phyloP scores from a whole-genome alignment of 23 tunicate genomes.

The Phallusia fumigata region DNA sequence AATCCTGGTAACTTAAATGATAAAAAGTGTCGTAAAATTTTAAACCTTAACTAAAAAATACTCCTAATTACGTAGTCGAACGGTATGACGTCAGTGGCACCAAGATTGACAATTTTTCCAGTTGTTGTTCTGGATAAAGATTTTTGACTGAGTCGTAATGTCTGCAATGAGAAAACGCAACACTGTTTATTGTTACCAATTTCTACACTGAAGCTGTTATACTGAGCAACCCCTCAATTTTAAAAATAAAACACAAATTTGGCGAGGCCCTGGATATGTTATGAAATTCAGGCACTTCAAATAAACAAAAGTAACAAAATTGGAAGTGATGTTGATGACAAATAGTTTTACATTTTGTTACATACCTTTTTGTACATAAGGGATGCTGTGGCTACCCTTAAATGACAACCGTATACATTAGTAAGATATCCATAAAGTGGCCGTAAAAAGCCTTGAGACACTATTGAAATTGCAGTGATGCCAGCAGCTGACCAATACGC shows the following conservation, averaged over 20 bases:
- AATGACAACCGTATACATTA: slow-evolving; percentile 62
- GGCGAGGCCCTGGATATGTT: no score
- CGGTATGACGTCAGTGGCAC: slow-evolving; percentile 85
- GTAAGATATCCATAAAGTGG: slow-evolving; percentile 4
- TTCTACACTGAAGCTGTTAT: no score
- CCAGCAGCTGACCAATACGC: slow-evolving; percentile 54
- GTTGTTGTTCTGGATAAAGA: slow-evolving; percentile 48
- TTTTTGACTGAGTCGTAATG: slow-evolving; percentile 58
- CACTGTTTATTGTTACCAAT: no score
- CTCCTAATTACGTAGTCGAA: slow-evolving; percentile 70
- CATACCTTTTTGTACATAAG: slow-evolving; percentile 91
- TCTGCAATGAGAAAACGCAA: slow-evolving; percentile 51
- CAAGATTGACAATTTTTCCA: slow-evolving; percentile 85
- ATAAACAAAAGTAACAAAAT: no score
- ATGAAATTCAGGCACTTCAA: no score
- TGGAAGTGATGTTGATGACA: not conserved
- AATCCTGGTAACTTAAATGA: not conserved
- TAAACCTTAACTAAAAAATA: not conserved
- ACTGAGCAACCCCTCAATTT: no score
- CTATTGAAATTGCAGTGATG: slow-evolving; percentile 7
- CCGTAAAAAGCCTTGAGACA: slow-evolving; percentile 11
- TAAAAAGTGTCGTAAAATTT: not conserved
- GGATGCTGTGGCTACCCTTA: slow-evolving; percentile 52
- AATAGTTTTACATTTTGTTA: not conserved
- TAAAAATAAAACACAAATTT: no score